phyloP scores from a whole-genome alignment of 2,888 invertebrate species.

The Coecobrya sp. region DNA sequence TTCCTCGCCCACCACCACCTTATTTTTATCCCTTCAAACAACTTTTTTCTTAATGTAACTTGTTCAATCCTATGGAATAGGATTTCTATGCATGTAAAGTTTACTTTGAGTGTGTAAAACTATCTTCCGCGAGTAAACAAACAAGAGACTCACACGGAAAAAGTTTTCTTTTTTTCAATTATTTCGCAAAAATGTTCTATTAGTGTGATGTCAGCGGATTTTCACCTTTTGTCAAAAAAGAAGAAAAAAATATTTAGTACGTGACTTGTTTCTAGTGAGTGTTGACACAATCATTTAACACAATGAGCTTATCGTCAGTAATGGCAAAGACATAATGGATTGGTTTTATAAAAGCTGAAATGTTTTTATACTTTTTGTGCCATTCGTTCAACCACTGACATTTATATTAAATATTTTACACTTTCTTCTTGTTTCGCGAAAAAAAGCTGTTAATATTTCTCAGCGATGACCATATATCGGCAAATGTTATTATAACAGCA shows the following conservation, averaged over 20 bases:
- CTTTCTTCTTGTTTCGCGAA: no score
- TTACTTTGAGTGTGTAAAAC: slow-evolving; percentile 18
- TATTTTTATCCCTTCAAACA: slow-evolving; percentile 47
- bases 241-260: neutral
- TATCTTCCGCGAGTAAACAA: slow-evolving; percentile 1
- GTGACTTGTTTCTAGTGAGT: slow-evolving; percentile 16
- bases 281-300: neutral
- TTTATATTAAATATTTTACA: no score
- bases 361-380: no score
- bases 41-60: slow-evolving; percentile 43
- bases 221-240: slow-evolving; percentile 39
- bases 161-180: slow-evolving; percentile 64
- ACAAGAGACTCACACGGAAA: neutral
- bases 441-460: no score
- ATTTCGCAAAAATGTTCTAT: slow-evolving; percentile 26
- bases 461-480: no score
- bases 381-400: no score
- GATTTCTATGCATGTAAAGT: slow-evolving; percentile 33
- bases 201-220: slow-evolving; percentile 42
- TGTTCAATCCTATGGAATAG: slow-evolving; percentile 37
- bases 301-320: neutral
- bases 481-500: no score
- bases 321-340: neutral
- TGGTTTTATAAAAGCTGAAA: neutral
- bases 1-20: neutral